Evolutionary conservation across 2,113 vertebrate genomes (phyloP).

Genomic region (Euleptes europaea): DNA sequence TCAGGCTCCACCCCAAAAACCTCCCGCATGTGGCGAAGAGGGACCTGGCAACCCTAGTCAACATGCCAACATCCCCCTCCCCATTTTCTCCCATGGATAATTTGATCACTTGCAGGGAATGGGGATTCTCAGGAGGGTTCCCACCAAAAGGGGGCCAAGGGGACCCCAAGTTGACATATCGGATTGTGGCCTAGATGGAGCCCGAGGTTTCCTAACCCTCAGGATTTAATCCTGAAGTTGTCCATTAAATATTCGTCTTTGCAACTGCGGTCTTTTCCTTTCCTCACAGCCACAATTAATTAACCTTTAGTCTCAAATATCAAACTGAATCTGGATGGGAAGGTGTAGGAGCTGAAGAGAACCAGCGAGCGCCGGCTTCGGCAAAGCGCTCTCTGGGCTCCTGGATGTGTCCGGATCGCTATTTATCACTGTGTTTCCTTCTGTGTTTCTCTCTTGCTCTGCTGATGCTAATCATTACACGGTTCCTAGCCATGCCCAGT

Average conservation of each 20-base stretch:
- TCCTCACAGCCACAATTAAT: constrained; percentile 80
- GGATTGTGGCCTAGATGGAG: neutral
- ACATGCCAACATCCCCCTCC: no score
- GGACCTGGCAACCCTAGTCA: no score
- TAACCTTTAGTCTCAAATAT: constrained; percentile 87
- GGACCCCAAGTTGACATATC: no score
- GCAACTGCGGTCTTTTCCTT: constrained; percentile 6
- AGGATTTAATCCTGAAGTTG: neutral
- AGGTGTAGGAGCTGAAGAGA: constrained; percentile 49
- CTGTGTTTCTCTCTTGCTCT: neutral
- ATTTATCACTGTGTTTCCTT: neutral
- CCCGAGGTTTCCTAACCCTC: neutral
- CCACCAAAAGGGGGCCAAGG: no score
- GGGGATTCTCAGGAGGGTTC: no score
- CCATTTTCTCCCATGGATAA: no score
- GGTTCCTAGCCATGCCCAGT: neutral
- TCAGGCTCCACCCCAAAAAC: no score
- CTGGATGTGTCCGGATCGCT: constrained; percentile 1
- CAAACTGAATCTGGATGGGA: constrained; percentile 71
- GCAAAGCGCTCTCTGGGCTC: neutral
- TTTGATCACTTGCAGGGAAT: no score
- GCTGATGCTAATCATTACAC: neutral
- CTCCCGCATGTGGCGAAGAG: no score
- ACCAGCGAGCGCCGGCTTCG: neutral
- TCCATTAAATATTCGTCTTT: constrained; percentile 25